These are phyloP conservation scores for Rattus norvegicus DNA, from an alignment of 2,113 vertebrate species.

Conservation along the genomic window DNA sequence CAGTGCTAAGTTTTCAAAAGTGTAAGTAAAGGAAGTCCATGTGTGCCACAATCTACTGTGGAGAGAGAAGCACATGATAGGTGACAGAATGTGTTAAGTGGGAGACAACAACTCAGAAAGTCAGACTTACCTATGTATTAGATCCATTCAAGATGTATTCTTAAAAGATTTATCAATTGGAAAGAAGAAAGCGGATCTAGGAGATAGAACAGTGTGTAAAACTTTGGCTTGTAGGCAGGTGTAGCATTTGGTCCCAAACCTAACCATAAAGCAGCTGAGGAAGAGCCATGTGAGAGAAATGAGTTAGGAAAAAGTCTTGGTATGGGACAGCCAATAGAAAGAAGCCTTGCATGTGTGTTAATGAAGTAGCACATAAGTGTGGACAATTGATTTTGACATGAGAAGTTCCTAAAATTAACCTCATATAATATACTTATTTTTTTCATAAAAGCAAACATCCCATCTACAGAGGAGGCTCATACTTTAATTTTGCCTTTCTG, in stretches of 20 bases:
- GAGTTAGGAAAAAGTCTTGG: not conserved
- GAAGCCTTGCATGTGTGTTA: not conserved
- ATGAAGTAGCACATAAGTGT: not conserved
- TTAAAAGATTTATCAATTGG: not conserved
- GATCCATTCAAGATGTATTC: not conserved
- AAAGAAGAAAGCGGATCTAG: not conserved
- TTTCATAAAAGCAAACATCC: not conserved
- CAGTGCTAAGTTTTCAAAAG: not conserved
- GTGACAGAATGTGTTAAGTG: accelerated
- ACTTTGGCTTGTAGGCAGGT: not conserved
- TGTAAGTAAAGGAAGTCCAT: not conserved
- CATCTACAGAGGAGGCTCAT: not conserved
- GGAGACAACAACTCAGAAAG: not conserved
- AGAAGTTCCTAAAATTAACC: not conserved
- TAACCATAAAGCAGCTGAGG: not conserved
- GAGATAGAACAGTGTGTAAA: not conserved
- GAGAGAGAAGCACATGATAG: not conserved
- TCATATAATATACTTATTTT: not conserved
- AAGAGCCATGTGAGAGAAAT: not conserved
- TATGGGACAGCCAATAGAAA: not conserved
- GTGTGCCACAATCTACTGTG: not conserved
- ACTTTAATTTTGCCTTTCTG: not conserved
- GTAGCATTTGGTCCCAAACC: not conserved
- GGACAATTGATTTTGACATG: not conserved
- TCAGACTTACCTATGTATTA: not conserved